A percentile compares a stretch with the other conserved stretches of the same genome.
Conservation (phyloP, 2,113 vertebrate species). For the Haplochromis burtoni region DNA sequence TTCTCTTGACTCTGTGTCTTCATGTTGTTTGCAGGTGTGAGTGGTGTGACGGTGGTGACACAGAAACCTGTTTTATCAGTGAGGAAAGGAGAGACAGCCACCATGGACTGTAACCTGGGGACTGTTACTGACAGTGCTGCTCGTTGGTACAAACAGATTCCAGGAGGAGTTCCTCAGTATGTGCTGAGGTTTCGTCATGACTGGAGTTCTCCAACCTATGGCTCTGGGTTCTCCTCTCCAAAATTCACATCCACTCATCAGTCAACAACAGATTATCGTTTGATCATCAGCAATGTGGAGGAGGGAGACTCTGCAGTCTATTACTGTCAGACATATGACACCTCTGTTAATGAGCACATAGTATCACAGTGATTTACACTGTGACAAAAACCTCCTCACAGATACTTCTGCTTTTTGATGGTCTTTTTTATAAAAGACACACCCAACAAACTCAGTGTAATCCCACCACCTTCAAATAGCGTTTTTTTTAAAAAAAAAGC, state of each 20-base stretch:
- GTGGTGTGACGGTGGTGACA: accelerated
- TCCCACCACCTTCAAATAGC: not conserved
- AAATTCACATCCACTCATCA: too few species aligned
- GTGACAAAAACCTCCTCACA: accelerated
- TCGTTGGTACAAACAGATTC: accelerated
- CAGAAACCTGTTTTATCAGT: accelerated
- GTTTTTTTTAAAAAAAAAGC: too few species aligned
- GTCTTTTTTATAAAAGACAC: accelerated
- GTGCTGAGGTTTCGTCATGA: too few species aligned
- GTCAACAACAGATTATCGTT: accelerated
- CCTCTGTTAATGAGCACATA: accelerated
- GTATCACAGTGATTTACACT: too few species aligned
- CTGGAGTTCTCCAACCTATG: accelerated
- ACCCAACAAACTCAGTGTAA: accelerated
- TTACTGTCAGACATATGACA: accelerated
- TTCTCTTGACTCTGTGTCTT: accelerated
- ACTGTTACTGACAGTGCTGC: accelerated
- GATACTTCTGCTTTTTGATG: too few species aligned
- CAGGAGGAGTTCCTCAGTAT: accelerated
- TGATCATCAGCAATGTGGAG: too few species aligned
- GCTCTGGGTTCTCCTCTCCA: accelerated
- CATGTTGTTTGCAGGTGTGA: accelerated
- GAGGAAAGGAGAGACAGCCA: accelerated
- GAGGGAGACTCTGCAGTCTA: too few species aligned
- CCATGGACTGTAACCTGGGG: not conserved